These are phyloP conservation scores for Nomada fucata DNA, from an alignment of 2,888 invertebrate species.

Conservation along the genomic window DNA sequence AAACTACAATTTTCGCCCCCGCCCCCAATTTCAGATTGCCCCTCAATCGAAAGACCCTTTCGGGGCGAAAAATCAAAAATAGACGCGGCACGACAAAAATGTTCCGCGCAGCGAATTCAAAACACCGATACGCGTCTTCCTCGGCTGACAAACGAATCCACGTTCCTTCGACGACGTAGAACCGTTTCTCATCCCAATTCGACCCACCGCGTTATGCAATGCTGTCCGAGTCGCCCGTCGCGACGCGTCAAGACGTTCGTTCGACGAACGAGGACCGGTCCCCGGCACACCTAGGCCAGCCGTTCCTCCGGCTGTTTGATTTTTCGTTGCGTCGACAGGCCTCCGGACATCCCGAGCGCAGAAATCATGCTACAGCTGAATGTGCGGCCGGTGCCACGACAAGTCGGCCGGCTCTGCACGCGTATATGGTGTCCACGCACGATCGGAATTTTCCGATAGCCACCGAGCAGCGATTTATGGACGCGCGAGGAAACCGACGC, in stretches of 20 bases:
- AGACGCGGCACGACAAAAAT: too few species aligned
- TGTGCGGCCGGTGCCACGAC: conserved; percentile 26
- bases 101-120: too few species aligned
- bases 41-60: too few species aligned
- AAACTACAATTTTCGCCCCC: too few species aligned
- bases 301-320: conserved; percentile 33
- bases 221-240: background rate
- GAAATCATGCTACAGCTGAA: conserved; percentile 28
- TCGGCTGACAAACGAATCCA: too few species aligned
- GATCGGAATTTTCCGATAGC: conserved; percentile 81
- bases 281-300: too few species aligned
- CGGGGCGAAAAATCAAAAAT: too few species aligned
- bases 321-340: conserved; percentile 44
- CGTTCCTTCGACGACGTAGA: too few species aligned
- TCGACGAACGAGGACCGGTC: background rate
- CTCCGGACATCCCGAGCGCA: conserved; percentile 47
- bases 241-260: background rate
- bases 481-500: conserved; percentile 65
- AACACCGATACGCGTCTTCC: too few species aligned
- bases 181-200: background rate
- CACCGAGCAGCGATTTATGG: conserved; percentile 72
- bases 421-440: conserved; percentile 75
- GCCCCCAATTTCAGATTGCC: too few species aligned
- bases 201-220: conserved; percentile 1
- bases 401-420: conserved; percentile 45